These are phyloP conservation scores for Andrena flavipes DNA, from an alignment of 2,888 invertebrate genomes.

Conservation along the genomic window DNA sequence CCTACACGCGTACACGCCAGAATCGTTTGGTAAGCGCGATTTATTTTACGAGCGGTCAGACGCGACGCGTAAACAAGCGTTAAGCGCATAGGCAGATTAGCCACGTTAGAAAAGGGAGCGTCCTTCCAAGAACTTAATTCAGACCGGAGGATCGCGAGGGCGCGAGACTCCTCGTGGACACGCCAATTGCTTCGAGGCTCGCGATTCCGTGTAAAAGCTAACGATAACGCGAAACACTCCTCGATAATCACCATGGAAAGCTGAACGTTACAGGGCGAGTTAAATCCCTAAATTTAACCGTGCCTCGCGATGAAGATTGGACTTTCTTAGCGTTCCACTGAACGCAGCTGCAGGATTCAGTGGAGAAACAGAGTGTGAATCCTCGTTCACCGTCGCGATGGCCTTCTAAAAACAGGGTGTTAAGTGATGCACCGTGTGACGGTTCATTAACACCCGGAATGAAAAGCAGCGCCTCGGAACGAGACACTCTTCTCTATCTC, in stretches of 20 bases:
- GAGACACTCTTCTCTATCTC: not conserved
- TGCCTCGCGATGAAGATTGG: not conserved
- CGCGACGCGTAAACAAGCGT: constrained; percentile 47
- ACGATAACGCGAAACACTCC: not conserved
- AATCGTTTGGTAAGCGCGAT: constrained; percentile 38
- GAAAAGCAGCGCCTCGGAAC: constrained; percentile 12
- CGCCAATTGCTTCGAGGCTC: constrained; percentile 17
- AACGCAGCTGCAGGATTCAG: not conserved
- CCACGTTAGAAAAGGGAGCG: constrained; percentile 5
- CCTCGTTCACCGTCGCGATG: constrained; percentile 8
- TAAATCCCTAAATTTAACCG: constrained; percentile 1
- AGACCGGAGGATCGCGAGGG: constrained; percentile 6
- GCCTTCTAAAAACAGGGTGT: constrained; percentile 67
- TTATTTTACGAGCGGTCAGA: constrained; percentile 47
- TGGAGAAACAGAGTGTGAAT: not conserved
- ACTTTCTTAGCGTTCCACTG: not conserved
- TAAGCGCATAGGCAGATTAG: constrained; percentile 49
- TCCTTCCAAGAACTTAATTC: constrained; percentile 43
- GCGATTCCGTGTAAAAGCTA: constrained; percentile 6
- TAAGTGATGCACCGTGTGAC: constrained; percentile 79
- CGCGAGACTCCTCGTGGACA: not conserved
- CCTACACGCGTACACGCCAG: constrained; percentile 27
- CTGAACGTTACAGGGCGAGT: not conserved
- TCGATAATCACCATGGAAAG: not conserved
- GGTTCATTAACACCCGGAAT: constrained; percentile 77